These are phyloP conservation scores for Ptychodera flava DNA, from an alignment of 35 echinoderm and acorn worm species.

Conservation along the genomic window DNA sequence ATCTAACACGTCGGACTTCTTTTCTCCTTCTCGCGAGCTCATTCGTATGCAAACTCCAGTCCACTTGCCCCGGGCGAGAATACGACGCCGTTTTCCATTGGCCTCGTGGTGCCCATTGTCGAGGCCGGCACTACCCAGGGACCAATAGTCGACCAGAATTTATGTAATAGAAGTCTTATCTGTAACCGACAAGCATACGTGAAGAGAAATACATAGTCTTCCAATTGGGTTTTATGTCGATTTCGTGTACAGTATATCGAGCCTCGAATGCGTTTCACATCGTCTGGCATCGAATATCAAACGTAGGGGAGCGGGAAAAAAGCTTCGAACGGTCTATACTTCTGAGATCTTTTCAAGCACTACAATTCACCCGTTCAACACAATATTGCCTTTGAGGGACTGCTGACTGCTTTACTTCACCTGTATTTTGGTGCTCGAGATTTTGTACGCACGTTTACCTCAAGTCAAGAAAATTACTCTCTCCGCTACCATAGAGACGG, in stretches of 20 bases:
- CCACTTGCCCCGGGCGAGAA: neutral
- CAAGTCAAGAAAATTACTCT: no score
- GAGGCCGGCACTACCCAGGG: neutral
- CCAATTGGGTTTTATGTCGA: neutral
- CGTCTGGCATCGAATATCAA: no score
- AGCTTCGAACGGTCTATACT: no score
- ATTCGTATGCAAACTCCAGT: neutral
- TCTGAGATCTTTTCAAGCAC: no score
- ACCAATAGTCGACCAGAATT: neutral
- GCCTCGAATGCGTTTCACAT: neutral
- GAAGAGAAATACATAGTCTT: neutral
- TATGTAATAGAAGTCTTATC: neutral
- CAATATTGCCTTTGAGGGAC: no score
- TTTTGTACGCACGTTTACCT: no score
- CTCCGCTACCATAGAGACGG: no score
- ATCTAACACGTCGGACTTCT: neutral
- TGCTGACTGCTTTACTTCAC: no score
- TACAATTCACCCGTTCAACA: no score
- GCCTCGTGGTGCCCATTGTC: neutral
- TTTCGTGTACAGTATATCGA: neutral
- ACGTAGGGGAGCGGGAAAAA: no score
- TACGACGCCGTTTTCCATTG: neutral
- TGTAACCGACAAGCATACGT: neutral
- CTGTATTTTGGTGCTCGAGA: no score
- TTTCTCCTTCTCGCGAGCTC: neutral